Evolutionary conservation across 1,140 invertebrate species (phyloP).

Genomic region (Apis dorsata): DNA sequence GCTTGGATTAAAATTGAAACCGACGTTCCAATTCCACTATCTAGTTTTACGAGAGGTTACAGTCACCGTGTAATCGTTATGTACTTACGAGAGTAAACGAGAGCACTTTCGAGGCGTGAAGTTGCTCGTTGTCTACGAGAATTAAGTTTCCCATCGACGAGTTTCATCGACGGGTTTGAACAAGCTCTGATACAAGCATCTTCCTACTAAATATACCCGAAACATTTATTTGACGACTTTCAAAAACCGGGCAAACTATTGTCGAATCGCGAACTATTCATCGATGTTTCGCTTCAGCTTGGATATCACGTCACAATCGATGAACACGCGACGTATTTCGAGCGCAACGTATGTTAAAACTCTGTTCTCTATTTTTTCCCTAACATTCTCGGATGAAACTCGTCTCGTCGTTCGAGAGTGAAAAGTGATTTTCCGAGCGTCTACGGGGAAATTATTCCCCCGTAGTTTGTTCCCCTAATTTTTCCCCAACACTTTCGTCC

Average conservation of each 20-base stretch:
- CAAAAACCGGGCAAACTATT: neutral
- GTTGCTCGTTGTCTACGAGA: neutral
- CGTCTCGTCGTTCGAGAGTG: neutral
- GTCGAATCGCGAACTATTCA: neutral
- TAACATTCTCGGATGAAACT: no score
- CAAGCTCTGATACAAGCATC: neutral
- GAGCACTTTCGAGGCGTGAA: neutral
- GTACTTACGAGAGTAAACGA: constrained; percentile 1
- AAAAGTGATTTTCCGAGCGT: constrained; percentile 9
- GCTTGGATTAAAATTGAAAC: constrained; percentile 32
- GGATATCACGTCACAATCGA: constrained; percentile 8
- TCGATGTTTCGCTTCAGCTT: neutral
- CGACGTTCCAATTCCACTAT: neutral
- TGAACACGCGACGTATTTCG: neutral
- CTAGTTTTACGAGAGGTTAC: neutral
- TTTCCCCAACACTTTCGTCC: neutral
- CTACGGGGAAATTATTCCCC: constrained; percentile 3
- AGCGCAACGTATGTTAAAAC: neutral
- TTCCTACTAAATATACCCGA: neutral
- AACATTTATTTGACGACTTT: constrained; percentile 2
- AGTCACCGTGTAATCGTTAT: neutral
- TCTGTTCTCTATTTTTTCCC: no score
- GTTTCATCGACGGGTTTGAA: neutral
- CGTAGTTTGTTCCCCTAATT: neutral
- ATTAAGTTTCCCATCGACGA: constrained; percentile 1